phyloP scores from a whole-genome alignment of 2,113 vertebrate genomes.

The Lophius piscatorius region DNA sequence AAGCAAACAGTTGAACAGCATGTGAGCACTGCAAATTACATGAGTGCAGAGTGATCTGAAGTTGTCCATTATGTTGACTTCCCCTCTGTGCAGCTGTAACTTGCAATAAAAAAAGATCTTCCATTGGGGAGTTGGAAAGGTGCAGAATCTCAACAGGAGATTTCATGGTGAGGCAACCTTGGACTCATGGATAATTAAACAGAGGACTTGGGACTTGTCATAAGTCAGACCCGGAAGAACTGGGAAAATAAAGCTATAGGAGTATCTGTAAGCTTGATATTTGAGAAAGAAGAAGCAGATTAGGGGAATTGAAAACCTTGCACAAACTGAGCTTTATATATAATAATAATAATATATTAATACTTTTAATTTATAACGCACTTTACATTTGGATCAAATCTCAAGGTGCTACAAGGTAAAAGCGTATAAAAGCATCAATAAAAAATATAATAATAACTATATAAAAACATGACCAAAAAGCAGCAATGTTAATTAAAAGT shows the following conservation, averaged over 20 bases:
- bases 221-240: neutral
- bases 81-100: neutral
- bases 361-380: too few relatives aligned
- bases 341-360: too few relatives aligned
- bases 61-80: neutral
- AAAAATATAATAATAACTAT: too few relatives aligned
- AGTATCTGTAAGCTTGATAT: conserved; percentile 3
- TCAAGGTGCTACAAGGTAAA: too few relatives aligned
- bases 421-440: too few relatives aligned
- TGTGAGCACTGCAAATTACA: neutral
- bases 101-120: neutral
- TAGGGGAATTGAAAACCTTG: too few relatives aligned
- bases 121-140: neutral
- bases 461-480: neutral
- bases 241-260: neutral
- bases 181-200: conserved; percentile 18
- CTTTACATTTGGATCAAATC: too few relatives aligned
- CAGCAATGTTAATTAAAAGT: neutral
- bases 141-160: conserved; percentile 6
- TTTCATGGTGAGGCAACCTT: conserved; percentile 13
- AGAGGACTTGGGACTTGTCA: neutral
- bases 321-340: too few relatives aligned
- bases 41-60: conserved; percentile 19
- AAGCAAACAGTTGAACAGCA: too few relatives aligned
- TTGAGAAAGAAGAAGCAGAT: neutral